A percentile compares a stretch with the other conserved stretches of the same genome.
phyloP scores from a whole-genome alignment of 2,113 vertebrate species.

The human region GRCh38 chr9:137884501-137885000 shows the following conservation, averaged over 20 bases:
- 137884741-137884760: not conserved
- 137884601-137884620: not conserved
- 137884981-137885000: not conserved
- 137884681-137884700: not conserved
- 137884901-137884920: not conserved
- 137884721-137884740: not conserved
- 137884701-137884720: not conserved
- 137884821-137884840: not conserved
- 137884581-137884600: constrained; percentile 38
- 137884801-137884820: too few relatives aligned
- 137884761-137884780: not conserved
- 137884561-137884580: not conserved
- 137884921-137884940: not conserved
- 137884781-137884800: not conserved
- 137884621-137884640: not conserved
- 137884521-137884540: constrained; percentile 39
- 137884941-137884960: accelerated
- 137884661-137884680: not conserved
- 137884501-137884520: not conserved
- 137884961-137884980: not conserved
- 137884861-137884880: too few relatives aligned
- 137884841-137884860: not conserved
- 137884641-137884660: not conserved
- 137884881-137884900: not conserved
- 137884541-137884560: not conserved